phyloP scores from a whole-genome alignment of 2,113 vertebrate species.

The Menura novaehollandiae region DNA sequence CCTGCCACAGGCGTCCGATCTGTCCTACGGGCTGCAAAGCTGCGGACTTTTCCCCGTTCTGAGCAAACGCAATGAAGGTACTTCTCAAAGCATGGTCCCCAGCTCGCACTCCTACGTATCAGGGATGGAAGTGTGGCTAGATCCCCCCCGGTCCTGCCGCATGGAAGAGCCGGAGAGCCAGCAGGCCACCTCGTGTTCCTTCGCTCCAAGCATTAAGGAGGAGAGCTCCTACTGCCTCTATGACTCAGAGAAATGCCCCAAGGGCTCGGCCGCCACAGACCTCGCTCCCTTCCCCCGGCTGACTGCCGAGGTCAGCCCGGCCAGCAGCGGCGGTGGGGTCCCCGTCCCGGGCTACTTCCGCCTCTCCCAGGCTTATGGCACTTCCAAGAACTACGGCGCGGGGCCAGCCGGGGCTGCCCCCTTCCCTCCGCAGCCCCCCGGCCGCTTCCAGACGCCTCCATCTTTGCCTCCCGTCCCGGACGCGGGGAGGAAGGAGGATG shows the following conservation, averaged over 20 bases:
- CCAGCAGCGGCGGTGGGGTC: constrained; percentile 68
- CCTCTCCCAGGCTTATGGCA: constrained; percentile 92
- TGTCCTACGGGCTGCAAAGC: constrained; percentile 92
- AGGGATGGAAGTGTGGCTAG: constrained; percentile 95
- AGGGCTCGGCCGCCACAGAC: constrained; percentile 82
- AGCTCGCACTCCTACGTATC: constrained; percentile 84
- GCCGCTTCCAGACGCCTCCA: constrained; percentile 80
- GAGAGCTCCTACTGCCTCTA: constrained; percentile 96
- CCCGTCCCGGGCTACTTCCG: constrained; percentile 98
- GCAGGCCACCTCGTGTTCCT: constrained; percentile 86
- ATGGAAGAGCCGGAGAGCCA: constrained; percentile 86
- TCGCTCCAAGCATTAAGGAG: constrained; percentile 94
- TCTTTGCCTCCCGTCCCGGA: constrained; percentile 77
- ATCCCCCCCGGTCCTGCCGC: constrained; percentile 88
- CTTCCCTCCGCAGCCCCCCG: constrained; percentile 79
- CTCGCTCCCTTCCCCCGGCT: constrained; percentile 81
- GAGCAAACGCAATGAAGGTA: constrained; percentile 89
- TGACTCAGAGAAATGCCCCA: constrained; percentile 92
- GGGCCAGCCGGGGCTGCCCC: constrained; percentile 77
- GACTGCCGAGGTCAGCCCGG: constrained; percentile 77
- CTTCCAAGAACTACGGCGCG: constrained; percentile 84
- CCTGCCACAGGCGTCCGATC: constrained; percentile 87
- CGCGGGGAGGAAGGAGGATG: constrained; percentile 78
- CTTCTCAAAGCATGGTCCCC: constrained; percentile 80
- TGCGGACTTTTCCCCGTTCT: constrained; percentile 93